phyloP scores from a whole-genome alignment of 2,113 vertebrate species.

The Oryzias javanicus region DNA sequence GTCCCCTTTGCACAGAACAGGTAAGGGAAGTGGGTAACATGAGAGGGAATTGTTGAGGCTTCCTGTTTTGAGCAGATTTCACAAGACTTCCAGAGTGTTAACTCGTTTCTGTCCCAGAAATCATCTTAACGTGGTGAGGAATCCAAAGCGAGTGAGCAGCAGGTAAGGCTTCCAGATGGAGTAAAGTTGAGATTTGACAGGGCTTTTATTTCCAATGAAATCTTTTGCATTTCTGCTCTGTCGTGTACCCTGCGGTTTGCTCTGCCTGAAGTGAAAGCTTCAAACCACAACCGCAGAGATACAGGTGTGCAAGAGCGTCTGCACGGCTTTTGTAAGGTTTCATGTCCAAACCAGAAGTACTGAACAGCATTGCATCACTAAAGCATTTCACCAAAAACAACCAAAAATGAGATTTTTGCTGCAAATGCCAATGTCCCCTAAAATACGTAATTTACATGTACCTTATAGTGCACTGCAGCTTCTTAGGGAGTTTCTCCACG shows the following conservation, averaged over 20 bases:
- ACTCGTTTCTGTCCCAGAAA: not conserved
- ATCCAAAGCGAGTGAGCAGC: too few relatives aligned
- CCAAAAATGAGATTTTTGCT: too few relatives aligned
- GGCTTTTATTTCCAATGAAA: not conserved
- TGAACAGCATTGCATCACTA: too few relatives aligned
- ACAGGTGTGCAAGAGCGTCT: conserved; percentile 56
- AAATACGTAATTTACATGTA: too few relatives aligned
- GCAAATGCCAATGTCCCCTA: too few relatives aligned
- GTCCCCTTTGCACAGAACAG: conserved; percentile 39
- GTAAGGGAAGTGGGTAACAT: conserved; percentile 64
- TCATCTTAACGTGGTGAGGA: too few relatives aligned
- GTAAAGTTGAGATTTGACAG: not conserved
- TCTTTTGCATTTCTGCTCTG: not conserved
- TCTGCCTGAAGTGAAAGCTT: conserved; percentile 42
- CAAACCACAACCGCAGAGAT: conserved; percentile 53
- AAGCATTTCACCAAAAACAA: too few relatives aligned
- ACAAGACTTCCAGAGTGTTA: not conserved
- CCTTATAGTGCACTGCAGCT: too few relatives aligned
- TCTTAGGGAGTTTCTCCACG: too few relatives aligned
- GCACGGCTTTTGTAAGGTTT: not conserved
- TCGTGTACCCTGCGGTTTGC: conserved; percentile 29
- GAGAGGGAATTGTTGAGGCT: conserved; percentile 45
- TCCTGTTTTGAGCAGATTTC: conserved; percentile 58
- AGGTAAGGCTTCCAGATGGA: not conserved
- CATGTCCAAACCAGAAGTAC: too few relatives aligned